A percentile compares a stretch with the other conserved stretches of the same genome.
phyloP scores from a whole-genome alignment of 2,797 vertebrate genomes.

The Kryptopterus vitreolus region DNA sequence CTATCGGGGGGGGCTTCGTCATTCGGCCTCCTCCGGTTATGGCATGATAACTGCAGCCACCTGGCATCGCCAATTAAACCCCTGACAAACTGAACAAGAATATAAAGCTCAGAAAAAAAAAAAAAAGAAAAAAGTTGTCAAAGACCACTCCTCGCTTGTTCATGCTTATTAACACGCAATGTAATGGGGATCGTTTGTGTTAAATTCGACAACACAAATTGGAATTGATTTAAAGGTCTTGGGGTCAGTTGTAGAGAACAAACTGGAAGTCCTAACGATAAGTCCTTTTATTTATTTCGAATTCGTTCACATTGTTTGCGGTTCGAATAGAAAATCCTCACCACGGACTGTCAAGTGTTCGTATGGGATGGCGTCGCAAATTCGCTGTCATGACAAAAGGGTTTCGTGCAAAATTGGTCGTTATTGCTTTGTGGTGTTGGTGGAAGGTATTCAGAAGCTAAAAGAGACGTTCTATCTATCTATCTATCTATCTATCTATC shows the following conservation, averaged over 20 bases:
- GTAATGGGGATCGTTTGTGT: slow-evolving; percentile 1
- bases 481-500: no score
- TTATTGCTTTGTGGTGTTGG: background rate
- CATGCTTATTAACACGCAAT: slow-evolving; percentile 26
- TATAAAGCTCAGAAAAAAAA: slow-evolving; percentile 27
- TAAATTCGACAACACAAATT: background rate
- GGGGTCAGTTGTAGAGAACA: background rate
- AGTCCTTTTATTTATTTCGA: no score
- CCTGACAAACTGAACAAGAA: slow-evolving; percentile 40
- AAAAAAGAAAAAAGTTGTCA: slow-evolving; percentile 36
- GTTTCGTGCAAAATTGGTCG: background rate
- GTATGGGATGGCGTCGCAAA: background rate
- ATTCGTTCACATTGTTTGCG: no score
- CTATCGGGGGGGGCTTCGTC: slow-evolving; percentile 69
- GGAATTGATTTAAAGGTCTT: background rate
- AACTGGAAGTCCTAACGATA: no score
- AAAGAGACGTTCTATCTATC: no score
- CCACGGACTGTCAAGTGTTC: background rate
- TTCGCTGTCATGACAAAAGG: background rate
- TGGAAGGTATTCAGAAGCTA: background rate
- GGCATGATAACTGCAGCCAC: slow-evolving; percentile 47
- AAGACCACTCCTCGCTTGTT: slow-evolving; percentile 58
- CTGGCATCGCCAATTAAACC: slow-evolving; percentile 46
- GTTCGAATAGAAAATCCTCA: no score
- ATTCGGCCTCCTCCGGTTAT: slow-evolving; percentile 46